phyloP scores from a whole-genome alignment of 2,113 vertebrate species.

The Oreochromis aureus region DNA sequence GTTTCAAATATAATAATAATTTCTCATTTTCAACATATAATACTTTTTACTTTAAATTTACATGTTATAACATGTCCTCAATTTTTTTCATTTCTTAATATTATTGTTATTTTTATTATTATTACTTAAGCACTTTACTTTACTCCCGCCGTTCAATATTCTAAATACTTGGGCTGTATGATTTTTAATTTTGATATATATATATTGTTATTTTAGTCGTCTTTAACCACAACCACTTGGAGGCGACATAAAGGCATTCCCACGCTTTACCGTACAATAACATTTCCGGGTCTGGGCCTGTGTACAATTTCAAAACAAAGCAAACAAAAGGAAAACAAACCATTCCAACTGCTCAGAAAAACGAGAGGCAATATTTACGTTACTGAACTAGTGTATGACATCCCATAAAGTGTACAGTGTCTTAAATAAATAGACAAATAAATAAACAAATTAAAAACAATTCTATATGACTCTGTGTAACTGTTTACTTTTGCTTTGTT shows the following conservation, averaged over 20 bases:
- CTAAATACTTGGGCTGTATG: not conserved
- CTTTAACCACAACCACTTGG: not conserved
- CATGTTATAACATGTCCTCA: not conserved
- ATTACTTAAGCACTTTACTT: not conserved
- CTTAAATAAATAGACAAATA: not conserved
- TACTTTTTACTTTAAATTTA: not conserved
- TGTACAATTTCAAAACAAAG: conserved; percentile 2
- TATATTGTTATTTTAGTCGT: not conserved
- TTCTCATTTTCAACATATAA: not conserved
- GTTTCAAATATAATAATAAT: not conserved
- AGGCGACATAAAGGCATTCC: not conserved
- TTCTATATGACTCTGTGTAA: not conserved
- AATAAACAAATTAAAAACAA: not conserved
- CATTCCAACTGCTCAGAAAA: not conserved
- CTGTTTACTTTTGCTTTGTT: not conserved
- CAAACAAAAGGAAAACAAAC: not conserved
- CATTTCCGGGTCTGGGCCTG: not conserved
- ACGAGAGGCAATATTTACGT: not conserved
- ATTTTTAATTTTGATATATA: not conserved
- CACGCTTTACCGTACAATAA: not conserved
- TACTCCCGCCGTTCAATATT: not conserved
- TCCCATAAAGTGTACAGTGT: not conserved
- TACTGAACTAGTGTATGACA: not conserved
- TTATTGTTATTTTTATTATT: not conserved
- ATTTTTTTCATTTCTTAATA: not conserved